Evolutionary conservation across 2,113 vertebrate species (phyloP), one percentile per base, ranked within the genome.

Genomic region (Galbula dea): DNA sequence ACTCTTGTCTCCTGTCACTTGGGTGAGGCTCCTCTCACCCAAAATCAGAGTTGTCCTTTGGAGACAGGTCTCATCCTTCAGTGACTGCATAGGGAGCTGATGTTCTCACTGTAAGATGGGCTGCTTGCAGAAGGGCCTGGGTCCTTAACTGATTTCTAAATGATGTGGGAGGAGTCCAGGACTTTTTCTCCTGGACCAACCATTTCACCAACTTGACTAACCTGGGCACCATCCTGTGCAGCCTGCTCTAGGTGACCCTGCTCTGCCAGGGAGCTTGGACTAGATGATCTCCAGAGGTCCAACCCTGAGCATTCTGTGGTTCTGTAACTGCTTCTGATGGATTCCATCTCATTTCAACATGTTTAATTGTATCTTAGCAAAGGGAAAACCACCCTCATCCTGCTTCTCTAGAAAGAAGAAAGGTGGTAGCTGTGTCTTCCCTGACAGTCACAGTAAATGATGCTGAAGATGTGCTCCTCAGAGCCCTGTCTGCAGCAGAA

Each of bases 11-110:
- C 14, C 27, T 66, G 4, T 32, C 19, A n/a, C 32, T 54, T 39
- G 18, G 10, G 7, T 52, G 30, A 39, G 14, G 22, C 36, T 54
- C n/a, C 29, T 37, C 8, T 3, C 23, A 34, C n/a, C 20, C 43
- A 34, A 72, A 79, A 71, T 18, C 20, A 23, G 19, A 83, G 32
- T 7, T 67, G 9, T 39, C 24, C 32, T 80, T 57, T 39, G 32
- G 29, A 78, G 27, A 66, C 36, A 63, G 34, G 20, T 69, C 11
- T 71, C 10, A 26, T 52, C 27, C 41, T 58, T 58, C 29, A 17
- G 2, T 41, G 65, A 34, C 22, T 59, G 10, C 34, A 17, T 3
- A 36, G 23, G 27, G 15, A 73, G n/a, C 12, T 0, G 0, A 3
- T 23, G 36, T n/a, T 49, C 22, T 17, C 22, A 36, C 34, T 36